Evolutionary conservation across 2,888 invertebrate species (phyloP), one percentile per base, ranked within the genome.

Genomic region (Aspidiotus rigidus): DNA sequence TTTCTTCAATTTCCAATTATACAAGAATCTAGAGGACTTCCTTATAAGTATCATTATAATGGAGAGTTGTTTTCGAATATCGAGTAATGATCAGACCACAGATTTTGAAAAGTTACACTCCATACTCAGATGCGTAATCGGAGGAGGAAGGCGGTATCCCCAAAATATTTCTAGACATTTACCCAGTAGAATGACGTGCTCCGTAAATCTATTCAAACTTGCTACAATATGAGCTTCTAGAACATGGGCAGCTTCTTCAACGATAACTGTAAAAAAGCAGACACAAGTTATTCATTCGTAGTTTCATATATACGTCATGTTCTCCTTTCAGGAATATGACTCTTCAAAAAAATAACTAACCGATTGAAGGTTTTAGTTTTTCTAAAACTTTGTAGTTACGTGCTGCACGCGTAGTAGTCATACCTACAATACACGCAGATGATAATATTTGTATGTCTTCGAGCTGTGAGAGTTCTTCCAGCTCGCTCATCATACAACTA

Each of bases 221-320:
- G 89, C 86, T 0, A 92, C 79, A 15, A 92, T 84, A 76, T 93
- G 93, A 0, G 88, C 83, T 76, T 94, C 94, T 44, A 92, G 77
- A 0, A 93, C 88, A 79, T 93, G 92, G 0, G 91, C 93, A 0
- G 93, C 93, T 79, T 94, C 94, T 77, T 94, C 93, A 0, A 93
- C 87, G 15, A 90, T 83, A 39, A 71, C 71, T 71, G 41, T n/a
- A 61, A 55, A 44, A 60, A 15, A 28, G n/a, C 5, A 28, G 5
- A 28, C 28, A 28, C 5, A 28, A 28, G 28, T 28, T 28, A 28
- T 28, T 28, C 28, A 28, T 28, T 5, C 28, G 5, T 28, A 28
- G 28, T 28, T 28, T 28, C 28, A 28, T 28, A n/a, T n/a, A n/a
- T n/a, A n/a, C n/a, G n/a, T 28, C 28, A 28, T 28, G 28, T 28